Evolutionary conservation across 2,113 vertebrate species (phyloP).

Genomic region (Pseudois nayaur): DNA sequence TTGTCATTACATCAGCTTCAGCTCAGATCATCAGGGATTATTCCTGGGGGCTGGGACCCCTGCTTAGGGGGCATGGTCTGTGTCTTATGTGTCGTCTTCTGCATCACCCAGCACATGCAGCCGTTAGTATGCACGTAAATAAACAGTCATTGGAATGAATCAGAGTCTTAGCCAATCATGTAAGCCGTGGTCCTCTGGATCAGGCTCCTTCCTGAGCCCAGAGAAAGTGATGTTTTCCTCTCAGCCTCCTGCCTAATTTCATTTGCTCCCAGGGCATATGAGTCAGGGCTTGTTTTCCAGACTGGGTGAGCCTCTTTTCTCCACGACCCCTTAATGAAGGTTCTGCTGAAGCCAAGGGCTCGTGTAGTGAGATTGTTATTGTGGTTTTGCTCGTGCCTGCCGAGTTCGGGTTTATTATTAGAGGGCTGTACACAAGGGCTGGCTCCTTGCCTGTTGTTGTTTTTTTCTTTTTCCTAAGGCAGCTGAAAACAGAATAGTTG

Average conservation of each 20-base stretch:
- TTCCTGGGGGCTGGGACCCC: not conserved
- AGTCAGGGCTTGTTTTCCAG: conserved; percentile 31
- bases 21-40: not conserved
- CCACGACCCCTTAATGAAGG: conserved; percentile 21
- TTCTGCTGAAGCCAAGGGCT: not conserved
- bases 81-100: not conserved
- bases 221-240: not conserved
- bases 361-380: not conserved
- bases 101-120: not conserved
- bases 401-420: conserved; percentile 44
- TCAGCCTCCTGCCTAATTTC: not conserved
- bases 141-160: not conserved
- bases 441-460: conserved; percentile 16
- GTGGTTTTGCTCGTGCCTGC: not conserved
- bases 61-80: too few species aligned
- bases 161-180: not conserved
- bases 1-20: not conserved
- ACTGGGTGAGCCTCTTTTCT: not conserved
- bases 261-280: not conserved
- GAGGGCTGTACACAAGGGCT: conserved; percentile 20
- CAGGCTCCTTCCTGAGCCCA: not conserved
- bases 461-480: conserved; percentile 27
- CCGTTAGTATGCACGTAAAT: not conserved
- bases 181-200: not conserved
- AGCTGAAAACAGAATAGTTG: conserved; percentile 61